These are phyloP conservation scores for Macroramphosus scolopax DNA, from an alignment of 2,797 vertebrate species.

Conservation along the genomic window DNA sequence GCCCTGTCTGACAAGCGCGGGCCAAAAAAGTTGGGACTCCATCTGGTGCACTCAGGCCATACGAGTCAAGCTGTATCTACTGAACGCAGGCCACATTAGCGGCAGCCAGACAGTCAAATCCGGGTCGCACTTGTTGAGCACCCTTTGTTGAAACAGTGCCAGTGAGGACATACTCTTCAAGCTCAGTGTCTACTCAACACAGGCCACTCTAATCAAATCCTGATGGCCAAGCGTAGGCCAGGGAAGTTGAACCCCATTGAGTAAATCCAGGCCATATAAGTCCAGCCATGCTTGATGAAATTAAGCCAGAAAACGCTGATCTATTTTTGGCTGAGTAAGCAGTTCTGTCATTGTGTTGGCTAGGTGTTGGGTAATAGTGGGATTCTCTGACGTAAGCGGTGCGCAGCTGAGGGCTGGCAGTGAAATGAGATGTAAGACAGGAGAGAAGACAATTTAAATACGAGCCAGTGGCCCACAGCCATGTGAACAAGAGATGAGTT, in stretches of 20 bases:
- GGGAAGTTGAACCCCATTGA: slow-evolving; percentile 21
- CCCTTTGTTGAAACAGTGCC: slow-evolving; percentile 52
- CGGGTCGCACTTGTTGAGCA: slow-evolving; percentile 54
- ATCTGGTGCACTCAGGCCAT: slow-evolving; percentile 63
- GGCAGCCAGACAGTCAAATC: slow-evolving; percentile 68
- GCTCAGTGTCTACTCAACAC: slow-evolving; percentile 40
- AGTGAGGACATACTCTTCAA: slow-evolving; percentile 48
- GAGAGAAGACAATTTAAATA: slow-evolving; percentile 39
- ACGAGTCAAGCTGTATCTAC: slow-evolving; percentile 64
- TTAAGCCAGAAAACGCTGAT: slow-evolving; percentile 49
- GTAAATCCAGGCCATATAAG: slow-evolving; percentile 48
- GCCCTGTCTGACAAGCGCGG: slow-evolving; percentile 55
- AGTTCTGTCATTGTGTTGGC: slow-evolving; percentile 62
- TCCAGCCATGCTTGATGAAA: slow-evolving; percentile 38
- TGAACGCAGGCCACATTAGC: slow-evolving; percentile 58
- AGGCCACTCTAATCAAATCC: slow-evolving; percentile 40
- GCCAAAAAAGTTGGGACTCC: slow-evolving; percentile 56
- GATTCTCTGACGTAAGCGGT: slow-evolving; percentile 60
- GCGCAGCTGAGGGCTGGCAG: slow-evolving; percentile 57
- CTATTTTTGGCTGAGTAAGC: slow-evolving; percentile 51
- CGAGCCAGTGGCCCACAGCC: slow-evolving; percentile 28
- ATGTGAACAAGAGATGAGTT: slow-evolving; percentile 42
- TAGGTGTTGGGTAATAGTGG: slow-evolving; percentile 55
- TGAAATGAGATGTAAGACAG: slow-evolving; percentile 50
- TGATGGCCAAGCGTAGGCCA: slow-evolving; percentile 35